Conservation (phyloP, 37 sponge, comb jelly and placozoan genomes). For the Bolinopsis microptera region DNA sequence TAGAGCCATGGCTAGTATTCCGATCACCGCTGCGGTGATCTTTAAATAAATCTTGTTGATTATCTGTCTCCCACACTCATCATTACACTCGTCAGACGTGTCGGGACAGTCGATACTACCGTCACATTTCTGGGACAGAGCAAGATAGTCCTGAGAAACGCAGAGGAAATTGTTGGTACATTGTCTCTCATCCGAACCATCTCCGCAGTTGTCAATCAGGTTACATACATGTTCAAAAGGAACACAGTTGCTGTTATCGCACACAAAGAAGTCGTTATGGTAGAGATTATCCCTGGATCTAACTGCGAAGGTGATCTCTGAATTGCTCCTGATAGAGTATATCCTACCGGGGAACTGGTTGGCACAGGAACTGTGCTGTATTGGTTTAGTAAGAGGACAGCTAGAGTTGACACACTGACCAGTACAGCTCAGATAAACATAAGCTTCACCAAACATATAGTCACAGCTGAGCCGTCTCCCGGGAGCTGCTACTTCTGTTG, state of each 20-base stretch:
- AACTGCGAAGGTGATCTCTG: neutral
- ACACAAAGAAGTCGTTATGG: constrained; percentile 10
- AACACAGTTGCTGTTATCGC: constrained; percentile 21
- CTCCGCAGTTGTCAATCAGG: constrained; percentile 44
- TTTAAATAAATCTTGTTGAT: neutral
- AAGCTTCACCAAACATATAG: neutral
- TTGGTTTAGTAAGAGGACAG: neutral
- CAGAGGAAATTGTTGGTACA: constrained; percentile 28
- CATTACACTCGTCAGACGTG: constrained; percentile 35
- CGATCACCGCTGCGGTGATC: neutral
- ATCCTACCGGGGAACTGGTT: neutral
- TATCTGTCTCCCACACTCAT: neutral
- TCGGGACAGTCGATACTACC: neutral
- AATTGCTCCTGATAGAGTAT: neutral
- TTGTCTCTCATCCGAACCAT: neutral
- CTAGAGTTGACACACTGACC: neutral
- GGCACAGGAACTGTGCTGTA: neutral
- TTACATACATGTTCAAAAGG: neutral
- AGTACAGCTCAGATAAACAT: neutral
- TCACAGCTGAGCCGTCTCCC: neutral
- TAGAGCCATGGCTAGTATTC: neutral
- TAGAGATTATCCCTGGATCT: neutral
- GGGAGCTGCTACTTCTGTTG: neutral
- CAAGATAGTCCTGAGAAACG: neutral
- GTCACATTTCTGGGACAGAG: neutral